Conservation (phyloP, 1,140 invertebrate species). For the Pemphigus obesinymphae region DNA sequence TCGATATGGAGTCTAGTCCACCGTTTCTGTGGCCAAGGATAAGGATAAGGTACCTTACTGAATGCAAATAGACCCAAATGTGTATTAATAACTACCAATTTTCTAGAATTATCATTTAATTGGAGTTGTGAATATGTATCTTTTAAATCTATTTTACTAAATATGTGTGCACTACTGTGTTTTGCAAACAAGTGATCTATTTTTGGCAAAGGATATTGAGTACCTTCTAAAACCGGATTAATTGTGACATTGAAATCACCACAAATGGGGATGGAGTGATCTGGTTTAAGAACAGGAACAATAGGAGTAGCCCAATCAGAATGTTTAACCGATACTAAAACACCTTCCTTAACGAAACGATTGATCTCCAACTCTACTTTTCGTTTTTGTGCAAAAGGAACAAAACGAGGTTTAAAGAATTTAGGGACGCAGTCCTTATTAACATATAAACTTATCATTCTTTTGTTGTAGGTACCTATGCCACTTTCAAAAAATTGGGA, state of each 20-base stretch:
- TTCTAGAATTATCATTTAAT: neutral
- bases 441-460: constrained; percentile 42
- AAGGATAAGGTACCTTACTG: no score
- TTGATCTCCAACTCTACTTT: constrained; percentile 48
- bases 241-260: constrained; percentile 49
- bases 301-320: constrained; percentile 52
- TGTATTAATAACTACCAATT: neutral
- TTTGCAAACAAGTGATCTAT: constrained; percentile 45
- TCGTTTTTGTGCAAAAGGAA: constrained; percentile 47
- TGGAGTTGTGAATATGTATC: neutral
- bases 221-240: constrained; percentile 44
- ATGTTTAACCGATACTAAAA: constrained; percentile 49
- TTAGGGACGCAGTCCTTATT: constrained; percentile 46
- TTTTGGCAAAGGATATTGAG: constrained; percentile 45
- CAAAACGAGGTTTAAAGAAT: constrained; percentile 49
- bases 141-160: neutral
- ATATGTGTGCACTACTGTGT: neutral
- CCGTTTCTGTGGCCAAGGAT: no score
- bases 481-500: neutral
- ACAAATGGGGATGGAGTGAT: constrained; percentile 50
- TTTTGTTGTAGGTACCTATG: neutral
- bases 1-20: no score
- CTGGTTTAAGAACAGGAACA: constrained; percentile 51
- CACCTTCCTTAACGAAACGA: constrained; percentile 46
- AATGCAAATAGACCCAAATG: no score